Conservation (phyloP, 2,797 vertebrate genomes). For the Cyclura pinguis region DNA sequence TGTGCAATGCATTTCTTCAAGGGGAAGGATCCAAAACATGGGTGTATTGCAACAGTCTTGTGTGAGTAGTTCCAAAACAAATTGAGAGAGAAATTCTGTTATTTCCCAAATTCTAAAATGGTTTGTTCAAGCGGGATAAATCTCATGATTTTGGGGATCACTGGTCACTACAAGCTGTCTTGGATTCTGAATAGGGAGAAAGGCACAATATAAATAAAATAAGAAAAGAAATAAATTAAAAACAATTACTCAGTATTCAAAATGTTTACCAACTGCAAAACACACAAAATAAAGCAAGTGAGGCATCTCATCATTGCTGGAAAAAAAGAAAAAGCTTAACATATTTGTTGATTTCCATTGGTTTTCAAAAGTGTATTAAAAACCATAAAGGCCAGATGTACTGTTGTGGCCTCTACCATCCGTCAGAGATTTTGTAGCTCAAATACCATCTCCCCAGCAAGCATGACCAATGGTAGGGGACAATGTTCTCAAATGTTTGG, state of each 20-base stretch:
- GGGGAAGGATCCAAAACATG: neutral
- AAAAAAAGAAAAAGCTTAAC: neutral
- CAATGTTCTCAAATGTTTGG: neutral
- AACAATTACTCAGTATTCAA: neutral
- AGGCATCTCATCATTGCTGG: neutral
- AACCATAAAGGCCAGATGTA: neutral
- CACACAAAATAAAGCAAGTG: too few relatives aligned
- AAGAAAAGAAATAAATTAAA: too few relatives aligned
- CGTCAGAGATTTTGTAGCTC: neutral
- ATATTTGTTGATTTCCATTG: neutral
- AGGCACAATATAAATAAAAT: too few relatives aligned
- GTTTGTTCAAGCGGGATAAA: accelerated
- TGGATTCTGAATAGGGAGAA: too few relatives aligned
- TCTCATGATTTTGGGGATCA: neutral
- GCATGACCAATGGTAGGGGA: neutral
- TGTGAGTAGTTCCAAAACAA: neutral
- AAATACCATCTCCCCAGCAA: neutral
- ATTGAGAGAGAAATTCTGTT: neutral
- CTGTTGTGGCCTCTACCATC: neutral
- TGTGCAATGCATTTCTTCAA: neutral
- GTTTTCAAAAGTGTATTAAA: neutral
- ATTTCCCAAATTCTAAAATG: accelerated
- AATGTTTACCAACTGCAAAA: neutral
- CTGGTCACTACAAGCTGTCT: accelerated
- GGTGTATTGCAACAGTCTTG: neutral